These are phyloP conservation scores for Sweltsa coloradensis DNA, from an alignment of 1,140 invertebrate species.

Conservation along the genomic window DNA sequence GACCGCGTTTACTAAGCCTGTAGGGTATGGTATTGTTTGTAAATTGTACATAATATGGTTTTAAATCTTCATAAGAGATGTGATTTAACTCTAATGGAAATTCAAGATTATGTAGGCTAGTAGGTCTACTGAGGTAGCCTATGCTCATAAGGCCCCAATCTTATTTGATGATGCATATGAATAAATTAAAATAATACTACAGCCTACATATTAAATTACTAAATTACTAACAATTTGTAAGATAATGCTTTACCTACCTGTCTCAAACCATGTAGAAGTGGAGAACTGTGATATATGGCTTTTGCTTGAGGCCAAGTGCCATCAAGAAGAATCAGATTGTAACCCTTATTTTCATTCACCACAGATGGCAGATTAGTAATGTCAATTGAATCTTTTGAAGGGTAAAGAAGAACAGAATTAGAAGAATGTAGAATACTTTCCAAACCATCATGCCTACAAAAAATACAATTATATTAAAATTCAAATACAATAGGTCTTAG, in stretches of 20 bases:
- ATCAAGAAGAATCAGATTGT: slow-evolving; percentile 79
- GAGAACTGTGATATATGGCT: slow-evolving; percentile 32
- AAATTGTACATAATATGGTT: too few relatives aligned
- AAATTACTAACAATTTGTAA: background rate
- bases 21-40: too few relatives aligned
- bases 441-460: slow-evolving; percentile 50
- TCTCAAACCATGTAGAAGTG: slow-evolving; percentile 26
- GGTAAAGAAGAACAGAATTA: slow-evolving; percentile 72
- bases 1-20: too few relatives aligned
- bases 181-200: background rate
- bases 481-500: too few relatives aligned
- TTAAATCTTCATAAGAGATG: too few relatives aligned
- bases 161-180: background rate
- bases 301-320: slow-evolving; percentile 92
- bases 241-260: slow-evolving; percentile 23
- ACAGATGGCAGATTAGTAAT: slow-evolving; percentile 32
- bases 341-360: slow-evolving; percentile 26
- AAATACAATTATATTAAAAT: slow-evolving; percentile 2
- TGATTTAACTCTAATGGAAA: too few relatives aligned
- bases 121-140: too few relatives aligned
- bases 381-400: slow-evolving; percentile 58
- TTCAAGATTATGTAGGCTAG: too few relatives aligned
- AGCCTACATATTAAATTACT: background rate
- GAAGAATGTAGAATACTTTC: slow-evolving; percentile 48
- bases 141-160: too few relatives aligned